Percentiles rank a stretch among this genome's conserved stretches.
Evolutionary conservation across 1,140 invertebrate genomes (phyloP).

Genomic region (Scaptomyza pallida): DNA sequence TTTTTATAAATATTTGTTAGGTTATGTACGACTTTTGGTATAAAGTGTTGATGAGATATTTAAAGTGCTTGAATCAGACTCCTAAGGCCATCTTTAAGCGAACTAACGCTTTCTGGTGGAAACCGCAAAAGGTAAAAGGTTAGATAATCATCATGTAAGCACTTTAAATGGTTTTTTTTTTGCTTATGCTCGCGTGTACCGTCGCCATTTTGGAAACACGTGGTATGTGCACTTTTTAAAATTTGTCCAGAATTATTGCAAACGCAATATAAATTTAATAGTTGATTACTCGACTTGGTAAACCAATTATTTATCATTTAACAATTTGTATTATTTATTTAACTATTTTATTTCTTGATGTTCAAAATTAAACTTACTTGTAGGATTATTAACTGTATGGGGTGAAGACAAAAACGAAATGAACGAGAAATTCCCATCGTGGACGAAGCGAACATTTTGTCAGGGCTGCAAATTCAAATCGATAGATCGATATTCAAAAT

Average conservation of each 20-base stretch:
- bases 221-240: conserved; percentile 28
- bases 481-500: conserved; percentile 3
- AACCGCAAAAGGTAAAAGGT: conserved; percentile 88
- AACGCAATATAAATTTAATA: background rate
- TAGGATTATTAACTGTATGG: conserved; percentile 61
- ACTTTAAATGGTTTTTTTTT: conserved; percentile 13
- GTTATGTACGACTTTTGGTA: conserved; percentile 20
- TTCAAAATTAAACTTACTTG: conserved; percentile 52
- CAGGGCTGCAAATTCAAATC: background rate
- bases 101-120: conserved; percentile 85
- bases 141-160: conserved; percentile 68
- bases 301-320: background rate
- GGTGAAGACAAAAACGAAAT: conserved; percentile 76
- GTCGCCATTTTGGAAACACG: conserved; percentile 71
- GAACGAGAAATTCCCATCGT: conserved; percentile 45
- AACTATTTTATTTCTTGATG: background rate
- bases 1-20: conserved; percentile 30
- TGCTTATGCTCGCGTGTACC: background rate
- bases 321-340: background rate
- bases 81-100: conserved; percentile 85
- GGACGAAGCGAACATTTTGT: background rate
- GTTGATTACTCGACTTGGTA: too few species aligned
- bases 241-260: background rate
- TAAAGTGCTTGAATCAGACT: conserved; percentile 84
- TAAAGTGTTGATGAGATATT: background rate